Evolutionary conservation across 2,888 invertebrate genomes (phyloP).

Genomic region (Petrophora chlorosata): DNA sequence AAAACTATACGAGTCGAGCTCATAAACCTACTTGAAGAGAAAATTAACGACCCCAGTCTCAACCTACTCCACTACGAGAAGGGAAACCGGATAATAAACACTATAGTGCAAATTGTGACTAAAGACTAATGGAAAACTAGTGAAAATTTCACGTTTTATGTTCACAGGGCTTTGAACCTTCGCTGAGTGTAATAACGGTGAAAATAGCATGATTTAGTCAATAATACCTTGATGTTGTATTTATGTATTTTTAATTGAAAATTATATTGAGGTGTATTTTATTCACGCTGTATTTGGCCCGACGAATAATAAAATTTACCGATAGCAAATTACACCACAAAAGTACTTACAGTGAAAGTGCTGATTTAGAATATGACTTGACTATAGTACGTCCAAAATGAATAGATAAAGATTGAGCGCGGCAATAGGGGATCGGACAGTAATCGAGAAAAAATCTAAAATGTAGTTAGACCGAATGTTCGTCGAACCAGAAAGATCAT

Average conservation of each 20-base stretch:
- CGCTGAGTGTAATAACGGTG: slow-evolving; percentile 4
- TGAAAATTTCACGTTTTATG: not conserved
- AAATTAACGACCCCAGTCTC: slow-evolving; percentile 91
- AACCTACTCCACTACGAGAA: slow-evolving; percentile 89
- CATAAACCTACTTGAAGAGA: slow-evolving; percentile 90
- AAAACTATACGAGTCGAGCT: slow-evolving; percentile 91
- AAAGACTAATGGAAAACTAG: slow-evolving; percentile 66
- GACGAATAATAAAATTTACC: not conserved
- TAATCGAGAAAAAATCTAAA: too few relatives aligned
- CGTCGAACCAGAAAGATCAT: too few relatives aligned
- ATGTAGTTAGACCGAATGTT: too few relatives aligned
- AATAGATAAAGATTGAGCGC: too few relatives aligned
- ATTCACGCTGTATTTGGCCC: not conserved
- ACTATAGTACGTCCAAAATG: too few relatives aligned
- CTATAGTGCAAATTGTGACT: slow-evolving; percentile 88
- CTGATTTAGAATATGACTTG: too few relatives aligned
- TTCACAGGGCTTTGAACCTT: slow-evolving; percentile 17
- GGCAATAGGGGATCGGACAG: too few relatives aligned
- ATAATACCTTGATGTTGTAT: slow-evolving; percentile 5
- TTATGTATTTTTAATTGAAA: slow-evolving; percentile 3
- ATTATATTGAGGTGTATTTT: not conserved
- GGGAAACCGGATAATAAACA: slow-evolving; percentile 89
- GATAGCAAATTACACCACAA: not conserved
- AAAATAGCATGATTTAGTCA: slow-evolving; percentile 20
- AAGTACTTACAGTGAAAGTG: too few relatives aligned